phyloP scores from a whole-genome alignment of 2,888 invertebrate genomes.

The Drosophila stalkeri region DNA sequence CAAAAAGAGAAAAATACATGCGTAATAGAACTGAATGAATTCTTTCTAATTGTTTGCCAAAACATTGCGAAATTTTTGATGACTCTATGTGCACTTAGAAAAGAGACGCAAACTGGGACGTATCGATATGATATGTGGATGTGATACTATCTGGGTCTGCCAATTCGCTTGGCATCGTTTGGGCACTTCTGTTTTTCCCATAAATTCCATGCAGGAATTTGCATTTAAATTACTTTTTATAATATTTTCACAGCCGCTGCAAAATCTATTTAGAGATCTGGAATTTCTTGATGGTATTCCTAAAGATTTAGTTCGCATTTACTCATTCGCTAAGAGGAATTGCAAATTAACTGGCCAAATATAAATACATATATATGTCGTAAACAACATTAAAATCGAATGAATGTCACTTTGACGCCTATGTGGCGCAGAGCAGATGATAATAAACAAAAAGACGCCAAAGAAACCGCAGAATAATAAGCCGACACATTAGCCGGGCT shows the following conservation, averaged over 20 bases:
- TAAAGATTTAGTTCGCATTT: neutral
- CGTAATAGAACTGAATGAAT: conserved; percentile 8
- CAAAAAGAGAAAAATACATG: neutral
- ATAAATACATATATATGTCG: conserved; percentile 11
- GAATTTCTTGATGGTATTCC: conserved; percentile 7
- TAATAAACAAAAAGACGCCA: conserved; percentile 40
- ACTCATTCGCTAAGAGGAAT: neutral
- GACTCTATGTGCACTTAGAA: conserved; percentile 10
- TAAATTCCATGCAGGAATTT: conserved; percentile 49
- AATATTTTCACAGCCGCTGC: conserved; percentile 32
- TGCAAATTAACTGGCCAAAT: conserved; percentile 1
- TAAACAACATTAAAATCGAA: conserved; percentile 33
- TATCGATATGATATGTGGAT: conserved; percentile 21
- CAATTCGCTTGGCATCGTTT: conserved; percentile 62
- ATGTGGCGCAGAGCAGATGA: conserved; percentile 32
- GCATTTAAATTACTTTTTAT: conserved; percentile 29
- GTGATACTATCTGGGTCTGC: conserved; percentile 53
- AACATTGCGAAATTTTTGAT: conserved; percentile 13
- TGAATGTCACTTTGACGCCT: conserved; percentile 7
- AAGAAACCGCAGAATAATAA: conserved; percentile 34
- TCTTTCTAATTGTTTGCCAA: conserved; percentile 24
- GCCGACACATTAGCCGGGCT: conserved; percentile 57
- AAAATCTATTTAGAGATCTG: conserved; percentile 37
- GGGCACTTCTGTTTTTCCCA: conserved; percentile 57
- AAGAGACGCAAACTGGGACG: conserved; percentile 10